Base-by-base conservation (phyloP, 2,888 invertebrate species). In the Dinocampus coccinellae region DNA sequence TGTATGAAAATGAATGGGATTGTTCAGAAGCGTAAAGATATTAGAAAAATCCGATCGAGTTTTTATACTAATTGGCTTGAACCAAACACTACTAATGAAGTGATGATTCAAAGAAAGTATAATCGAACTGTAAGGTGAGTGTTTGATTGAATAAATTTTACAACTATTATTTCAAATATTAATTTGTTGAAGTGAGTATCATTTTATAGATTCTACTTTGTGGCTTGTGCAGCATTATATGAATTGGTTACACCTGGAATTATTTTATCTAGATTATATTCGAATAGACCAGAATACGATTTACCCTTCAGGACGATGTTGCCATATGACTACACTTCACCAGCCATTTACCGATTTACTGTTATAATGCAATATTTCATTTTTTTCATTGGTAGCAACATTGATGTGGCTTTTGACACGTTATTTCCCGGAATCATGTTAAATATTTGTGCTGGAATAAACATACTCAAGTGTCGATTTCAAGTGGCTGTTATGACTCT, bases 331-430 rank as follows among this genome's bases (percentile, higher is more conserved):
- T 61, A 65, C 33, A 70, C 78, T 22, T 55, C 55, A 3, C 39
- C 65, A n/a, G 16, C 36, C 11, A 22, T 68, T n/a, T 79, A 69
- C 11, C 70, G 69, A 63, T 20, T 67, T 6, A 70, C 74, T 20
- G 77, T 72, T n/a, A 1, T 65, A 34, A 73, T 76, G 36, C 79
- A 79, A 53, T 10, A 64, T 11, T 11, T 79, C 0, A 62, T 76
- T 4, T 10, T 52, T 22, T 29, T 33, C 13, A 55, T 60, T 16
- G 68, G 62, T 1, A 67, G 72, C 3, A 24, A 36, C 7, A 39
- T 78, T 0, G 81, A 81, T 57, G 76, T 81, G 0, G 80, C 75
- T 0, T 81, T 79, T 42, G 83, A 84, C 53, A 82, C 82, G 1
- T 67, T 84, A 7, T 79, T 84, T 3, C 74, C 80, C 20, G 77